Base-by-base conservation (phyloP, 2,113 vertebrate species). In the Lophotis ruficrista region DNA sequence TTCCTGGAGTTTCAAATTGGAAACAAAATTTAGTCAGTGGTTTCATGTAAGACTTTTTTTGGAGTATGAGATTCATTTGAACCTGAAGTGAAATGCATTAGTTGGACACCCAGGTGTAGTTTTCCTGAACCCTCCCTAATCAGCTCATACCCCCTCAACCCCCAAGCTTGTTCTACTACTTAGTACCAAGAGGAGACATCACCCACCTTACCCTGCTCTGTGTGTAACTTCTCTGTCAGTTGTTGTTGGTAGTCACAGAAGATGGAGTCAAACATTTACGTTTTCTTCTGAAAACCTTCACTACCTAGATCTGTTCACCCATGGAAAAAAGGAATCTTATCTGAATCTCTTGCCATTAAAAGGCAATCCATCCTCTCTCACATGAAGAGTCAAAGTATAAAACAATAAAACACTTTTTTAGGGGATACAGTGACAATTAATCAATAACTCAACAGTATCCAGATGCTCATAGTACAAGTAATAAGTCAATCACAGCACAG, bases 1-100 rank as follows among this genome's bases (percentile, higher is more conserved):
- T 95, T 96, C 88, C 73, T 69, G 50, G 94, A 94, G 83, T 65
- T 93, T 93, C 31, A 66, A 78, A 50, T 43, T 62, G 37, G 93
- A 93, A 58, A 25, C 23, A 92, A 92, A 84, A 87, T 86, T 71
- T 70, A 79, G 51, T 70, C 70, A 64, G 33, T n/a, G 8, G 14
- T 35, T 90, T 96, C 9, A 41, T 48, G 31, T 88, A 84, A 80
- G 83, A 92, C 12, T 57, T 77, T 84, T 37, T 95, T 94, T 66
- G 14, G 27, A 2, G 0, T 70, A 38, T 19, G 48, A 78, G 14
- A 50, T 77, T 91, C 16, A 21, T 71, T 91, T 95, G 89, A 80
- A 69, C 14, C n/a, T 75, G 80, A 90, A 86, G 14, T 22, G 48
- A 96, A 97, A 90, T 62, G 69, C 38, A 69, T 66, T 24, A 72